Base-by-base conservation (phyloP, 2,113 vertebrate genomes). In the Cyprinodon brontotheroides region DNA sequence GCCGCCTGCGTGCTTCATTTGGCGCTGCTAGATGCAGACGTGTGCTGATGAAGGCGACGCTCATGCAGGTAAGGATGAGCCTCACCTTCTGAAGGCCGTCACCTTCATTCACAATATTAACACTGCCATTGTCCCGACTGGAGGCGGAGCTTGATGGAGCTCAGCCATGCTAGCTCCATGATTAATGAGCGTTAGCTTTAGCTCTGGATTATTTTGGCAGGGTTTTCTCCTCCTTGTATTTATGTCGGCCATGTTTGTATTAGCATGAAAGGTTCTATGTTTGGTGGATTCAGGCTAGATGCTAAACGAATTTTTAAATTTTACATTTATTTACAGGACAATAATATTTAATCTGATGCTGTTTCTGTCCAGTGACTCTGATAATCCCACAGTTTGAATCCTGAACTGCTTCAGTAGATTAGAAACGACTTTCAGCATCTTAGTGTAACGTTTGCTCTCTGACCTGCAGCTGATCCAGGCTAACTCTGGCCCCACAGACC, bases 1-100 rank as follows among this genome's bases (percentile, higher is more conserved):
- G 92, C 77, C 65, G 61, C 12, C 61, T 74, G 91, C 61, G 64
- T 63, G 20, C 3, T 60, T 94, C 93, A 15, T 10, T 39, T 95
- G 92, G 92, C 93, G 95, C 96, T 96, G 95, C 95, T 77, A 63
- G 76, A 8, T 65, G 17, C 65, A 76, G 57, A 77, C 60, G 47
- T 39, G 17, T 76, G 43, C 68, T 76, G 20, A 20, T 71, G 39
- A 11, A 38, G 17, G 41, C 29, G 29, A 29, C 29, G 29, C 29
- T 29, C 29, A 29, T 29, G 68, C 70, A 79, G 85, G 87, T 89
- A 74, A 81, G 87, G 83, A 20, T 64, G 43, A 61, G 59, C 57
- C 41, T 41, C 10, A 29, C 13, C 43, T 38, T 29, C 59, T 11
- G 11, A 57, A 57, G 14, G 14, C 15, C 13, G 17, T 17, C 2